phyloP scores from a whole-genome alignment of 2,113 vertebrate species.

The Notarius quadriscutis region DNA sequence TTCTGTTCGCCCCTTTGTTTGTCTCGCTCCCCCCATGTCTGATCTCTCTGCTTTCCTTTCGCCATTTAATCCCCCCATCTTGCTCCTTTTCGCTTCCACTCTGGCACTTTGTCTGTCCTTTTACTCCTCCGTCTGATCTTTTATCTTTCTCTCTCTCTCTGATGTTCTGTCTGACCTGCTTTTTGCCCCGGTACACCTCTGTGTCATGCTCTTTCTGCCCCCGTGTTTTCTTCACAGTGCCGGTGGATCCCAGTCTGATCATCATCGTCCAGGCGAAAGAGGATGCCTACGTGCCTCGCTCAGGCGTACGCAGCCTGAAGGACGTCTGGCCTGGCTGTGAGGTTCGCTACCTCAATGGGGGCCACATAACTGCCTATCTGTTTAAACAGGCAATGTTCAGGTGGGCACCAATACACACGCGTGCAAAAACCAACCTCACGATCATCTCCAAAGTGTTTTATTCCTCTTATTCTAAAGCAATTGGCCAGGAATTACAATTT shows the following conservation, averaged over 20 bases:
- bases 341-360: conserved; percentile 89
- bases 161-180: neutral
- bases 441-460: neutral
- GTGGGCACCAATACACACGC: conserved; percentile 63
- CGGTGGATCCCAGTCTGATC: conserved; percentile 93
- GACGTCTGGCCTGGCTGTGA: conserved; percentile 98
- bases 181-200: neutral
- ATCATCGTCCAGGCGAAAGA: conserved; percentile 94
- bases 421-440: neutral
- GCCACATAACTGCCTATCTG: conserved; percentile 95
- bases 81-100: neutral
- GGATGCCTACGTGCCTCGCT: conserved; percentile 93
- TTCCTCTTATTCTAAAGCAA: neutral
- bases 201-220: conserved; percentile 9
- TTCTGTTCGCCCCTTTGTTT: neutral
- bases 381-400: conserved; percentile 97
- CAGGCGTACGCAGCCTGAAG: conserved; percentile 89
- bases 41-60: neutral
- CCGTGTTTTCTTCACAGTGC: conserved; percentile 72
- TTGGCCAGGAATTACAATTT: neutral
- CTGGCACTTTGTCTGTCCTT: neutral
- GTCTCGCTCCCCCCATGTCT: neutral
- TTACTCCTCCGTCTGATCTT: neutral
- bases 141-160: neutral
- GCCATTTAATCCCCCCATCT: neutral